Conservation (phyloP, 1,140 invertebrate genomes). For the Neuroterus valhalla region DNA sequence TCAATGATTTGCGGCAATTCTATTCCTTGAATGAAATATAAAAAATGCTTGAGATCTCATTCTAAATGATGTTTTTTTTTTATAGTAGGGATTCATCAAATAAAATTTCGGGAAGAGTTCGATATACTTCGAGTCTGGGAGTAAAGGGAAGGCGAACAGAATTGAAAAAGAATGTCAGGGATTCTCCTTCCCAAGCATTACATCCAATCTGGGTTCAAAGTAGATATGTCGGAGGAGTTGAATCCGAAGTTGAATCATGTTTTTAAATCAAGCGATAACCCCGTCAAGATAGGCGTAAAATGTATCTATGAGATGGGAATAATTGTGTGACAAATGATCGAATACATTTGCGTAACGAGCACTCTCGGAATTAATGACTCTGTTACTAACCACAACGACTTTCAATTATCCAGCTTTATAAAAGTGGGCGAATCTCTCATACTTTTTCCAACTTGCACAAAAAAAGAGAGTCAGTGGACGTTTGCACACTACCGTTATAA, state of each 20-base stretch:
- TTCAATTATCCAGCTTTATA: neutral
- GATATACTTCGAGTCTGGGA: too few species aligned
- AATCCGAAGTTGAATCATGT: neutral
- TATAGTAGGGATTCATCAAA: too few species aligned
- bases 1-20: too few species aligned
- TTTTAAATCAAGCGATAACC: conserved; percentile 44
- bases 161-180: neutral
- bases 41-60: too few species aligned
- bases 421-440: too few species aligned
- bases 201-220: neutral
- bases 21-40: too few species aligned
- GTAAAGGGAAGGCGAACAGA: too few species aligned
- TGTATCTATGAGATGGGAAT: conserved; percentile 29
- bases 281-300: neutral
- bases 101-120: too few species aligned
- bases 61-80: too few species aligned
- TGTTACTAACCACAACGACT: neutral
- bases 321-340: conserved; percentile 17
- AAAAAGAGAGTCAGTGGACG: too few species aligned
- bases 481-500: too few species aligned
- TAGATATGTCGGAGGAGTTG: neutral
- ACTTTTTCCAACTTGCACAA: too few species aligned
- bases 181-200: neutral
- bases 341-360: conserved; percentile 16
- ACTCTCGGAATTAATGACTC: neutral